Percentiles rank a stretch among this genome's conserved stretches.
These are phyloP conservation scores for Chloroceryle aenea DNA, from an alignment of 2,113 vertebrate species.

Conservation along the genomic window DNA sequence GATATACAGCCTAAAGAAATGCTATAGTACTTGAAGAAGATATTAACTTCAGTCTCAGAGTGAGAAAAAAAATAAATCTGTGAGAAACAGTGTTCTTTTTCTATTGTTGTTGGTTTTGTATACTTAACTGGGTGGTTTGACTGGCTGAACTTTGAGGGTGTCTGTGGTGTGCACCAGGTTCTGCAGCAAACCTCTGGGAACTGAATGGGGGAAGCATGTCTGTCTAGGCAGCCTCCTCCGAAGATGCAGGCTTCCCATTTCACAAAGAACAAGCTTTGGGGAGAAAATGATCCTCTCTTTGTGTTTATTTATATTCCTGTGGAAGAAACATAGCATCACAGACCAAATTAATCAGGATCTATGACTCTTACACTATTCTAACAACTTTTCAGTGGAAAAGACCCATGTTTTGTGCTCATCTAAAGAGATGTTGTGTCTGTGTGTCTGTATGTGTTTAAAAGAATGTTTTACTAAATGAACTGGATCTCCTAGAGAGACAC, in stretches of 20 bases:
- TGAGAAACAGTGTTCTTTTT: not conserved
- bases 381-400: not conserved
- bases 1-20: not conserved
- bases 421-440: not conserved
- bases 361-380: not conserved
- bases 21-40: not conserved
- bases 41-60: not conserved
- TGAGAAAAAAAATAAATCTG: not conserved
- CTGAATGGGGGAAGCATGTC: not conserved
- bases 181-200: not conserved
- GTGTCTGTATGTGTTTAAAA: not conserved
- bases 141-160: not conserved
- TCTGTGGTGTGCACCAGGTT: not conserved
- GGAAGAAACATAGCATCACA: not conserved
- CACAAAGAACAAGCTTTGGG: not conserved
- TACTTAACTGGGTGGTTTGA: not conserved
- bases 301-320: not conserved
- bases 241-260: not conserved
- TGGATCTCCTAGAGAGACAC: conserved; percentile 44
- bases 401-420: not conserved
- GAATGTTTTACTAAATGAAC: conserved; percentile 67
- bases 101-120: not conserved
- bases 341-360: not conserved
- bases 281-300: not conserved
- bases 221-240: not conserved